Base-by-base conservation (phyloP, 53 echinoderm and acorn worm genomes). In the Henricia sp. region DNA sequence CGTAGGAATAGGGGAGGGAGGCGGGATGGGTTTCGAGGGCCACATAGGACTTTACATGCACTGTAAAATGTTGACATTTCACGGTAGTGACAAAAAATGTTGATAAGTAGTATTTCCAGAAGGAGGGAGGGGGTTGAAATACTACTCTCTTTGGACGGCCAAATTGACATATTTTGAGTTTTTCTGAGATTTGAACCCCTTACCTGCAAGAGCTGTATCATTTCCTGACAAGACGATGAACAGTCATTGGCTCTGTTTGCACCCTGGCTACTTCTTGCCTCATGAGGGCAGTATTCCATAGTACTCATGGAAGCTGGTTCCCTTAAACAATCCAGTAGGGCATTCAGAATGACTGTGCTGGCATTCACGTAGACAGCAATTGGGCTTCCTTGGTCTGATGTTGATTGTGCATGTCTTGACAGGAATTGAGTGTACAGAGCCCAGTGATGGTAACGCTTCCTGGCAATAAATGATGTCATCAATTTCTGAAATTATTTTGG, bases 371-470 rank as follows among this genome's bases (percentile, higher is more conserved):
- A 67, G 20, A 40, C 67, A 3, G 23, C 8, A 1, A 14, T 3
- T 11, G 39, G 13, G 21, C 39, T 67, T 2, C 14, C 67, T 17
- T 4, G 20, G 13, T 2, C 3, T 8, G 67, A n/a, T n/a, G n/a
- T n/a, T 12, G 39, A 0, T n/a, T 37, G 67, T 17, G 5, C 28
- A 21, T 4, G 67, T 37, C 39, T 37, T n/a, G 67, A 40, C 37
- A 67, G n/a, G 39, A 26, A 67, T 19, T 30, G 38, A 17, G 19
- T 39, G 39, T 67, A 67, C 16, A 67, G 3, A 40, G 39, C 39
- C 67, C 67, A 67, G 39, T 67, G 67, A 67, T 67, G 39, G 39
- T 67, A 67, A 8, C n/a, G 23, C 67, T 67, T 67, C 28, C 67
- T 67, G 39, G 48, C 14, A 46, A 6, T 46, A 46, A 10, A 14